Evolutionary conservation across 2,888 invertebrate species (phyloP), one percentile per base, ranked within the genome.

Genomic region (Mythimna ferrago): DNA sequence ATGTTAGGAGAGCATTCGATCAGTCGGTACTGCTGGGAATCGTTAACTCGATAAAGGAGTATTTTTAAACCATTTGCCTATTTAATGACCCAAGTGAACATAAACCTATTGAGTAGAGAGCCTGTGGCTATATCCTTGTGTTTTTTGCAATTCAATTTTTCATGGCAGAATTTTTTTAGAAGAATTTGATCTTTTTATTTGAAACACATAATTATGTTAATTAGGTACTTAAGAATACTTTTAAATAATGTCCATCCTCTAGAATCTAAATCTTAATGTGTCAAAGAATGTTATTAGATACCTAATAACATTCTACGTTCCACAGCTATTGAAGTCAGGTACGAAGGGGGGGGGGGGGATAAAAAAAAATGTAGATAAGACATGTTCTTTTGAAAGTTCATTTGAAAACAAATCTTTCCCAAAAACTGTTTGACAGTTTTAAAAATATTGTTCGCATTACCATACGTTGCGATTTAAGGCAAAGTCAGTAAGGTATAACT

Each of bases 1-100:
- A 71, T 67, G 83, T 64, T 60, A 68, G 38, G 57, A 69, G 80
- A 71, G 71, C 68, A 82, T 80, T 81, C 77, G 71, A 78, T 74
- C 75, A 71, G 65, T 67, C n/a, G 54, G 65, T 56, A 21, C 19
- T 64, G 38, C n/a, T 54, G 26, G 26, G 56, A 26, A 78, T 38
- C 4, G 48, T 54, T 32, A 54, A 67, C 68, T 44, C 35, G 56
- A 7, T 4, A 53, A 7, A 35, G 21, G 16, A 56, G 35, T 62
- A 32, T 38, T 38, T 58, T n/a, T 5, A 14, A 41, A 3, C 19
- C 26, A 9, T n/a, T 44, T 32, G 19, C 19, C 14, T 32, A 35
- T 56, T 65, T 57, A 11, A 56, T 6, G 1, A 19, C 35, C 10
- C 6, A 38, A 35, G 48, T 26, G 21, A 57, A 4, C 21, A 6